phyloP scores from a whole-genome alignment of 2,797 vertebrate genomes.

The Pogoniulus pusillus region DNA sequence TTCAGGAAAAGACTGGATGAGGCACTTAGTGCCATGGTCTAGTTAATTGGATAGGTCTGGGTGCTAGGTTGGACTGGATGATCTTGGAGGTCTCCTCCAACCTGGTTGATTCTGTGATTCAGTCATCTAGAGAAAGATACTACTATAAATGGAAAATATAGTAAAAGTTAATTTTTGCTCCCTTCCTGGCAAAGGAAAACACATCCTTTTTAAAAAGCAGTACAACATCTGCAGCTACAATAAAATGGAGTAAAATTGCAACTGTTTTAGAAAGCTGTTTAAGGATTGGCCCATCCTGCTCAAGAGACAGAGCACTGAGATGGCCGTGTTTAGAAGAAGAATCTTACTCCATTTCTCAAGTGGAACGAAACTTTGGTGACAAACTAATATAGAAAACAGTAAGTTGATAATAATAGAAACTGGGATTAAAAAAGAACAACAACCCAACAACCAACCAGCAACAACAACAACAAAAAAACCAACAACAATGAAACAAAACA shows the following conservation, averaged over 20 bases:
- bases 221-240: neutral
- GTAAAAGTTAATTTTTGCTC: neutral
- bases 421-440: neutral
- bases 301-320: neutral
- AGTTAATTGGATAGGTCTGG: too few species aligned
- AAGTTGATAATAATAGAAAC: neutral
- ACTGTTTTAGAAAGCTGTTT: neutral
- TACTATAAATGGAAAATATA: neutral
- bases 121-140: too few species aligned
- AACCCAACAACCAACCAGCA: too few species aligned
- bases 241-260: neutral
- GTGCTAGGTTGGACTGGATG: too few species aligned
- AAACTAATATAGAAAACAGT: neutral
- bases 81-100: too few species aligned
- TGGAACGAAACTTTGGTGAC: neutral
- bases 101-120: too few species aligned
- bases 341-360: neutral
- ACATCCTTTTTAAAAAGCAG: neutral
- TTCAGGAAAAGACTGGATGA: too few species aligned
- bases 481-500: too few species aligned
- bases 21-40: too few species aligned
- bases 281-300: neutral
- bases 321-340: neutral
- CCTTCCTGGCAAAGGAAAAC: neutral
- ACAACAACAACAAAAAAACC: too few species aligned